phyloP scores from a whole-genome alignment of 2,113 vertebrate species.

The Cephalopholis sonnerati region DNA sequence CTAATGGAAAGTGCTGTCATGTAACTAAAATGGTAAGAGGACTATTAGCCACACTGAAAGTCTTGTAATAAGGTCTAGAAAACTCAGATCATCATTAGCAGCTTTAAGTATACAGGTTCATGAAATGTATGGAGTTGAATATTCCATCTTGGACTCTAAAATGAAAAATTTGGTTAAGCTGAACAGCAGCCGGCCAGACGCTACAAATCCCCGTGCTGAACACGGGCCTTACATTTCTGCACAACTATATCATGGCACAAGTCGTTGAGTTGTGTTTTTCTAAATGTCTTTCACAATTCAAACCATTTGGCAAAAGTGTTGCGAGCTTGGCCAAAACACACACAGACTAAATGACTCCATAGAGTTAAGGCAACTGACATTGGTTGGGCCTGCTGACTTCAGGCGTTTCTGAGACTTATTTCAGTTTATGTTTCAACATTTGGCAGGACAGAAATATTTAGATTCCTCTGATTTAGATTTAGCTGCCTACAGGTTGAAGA shows the following conservation, averaged over 20 bases:
- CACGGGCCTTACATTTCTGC: conserved; percentile 22
- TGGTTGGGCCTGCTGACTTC: background rate
- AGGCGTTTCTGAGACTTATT: conserved; percentile 19
- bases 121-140: background rate
- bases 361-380: conserved; percentile 25
- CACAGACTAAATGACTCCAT: conserved; percentile 55
- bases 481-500: background rate
- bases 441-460: conserved; percentile 28
- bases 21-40: background rate
- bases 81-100: background rate
- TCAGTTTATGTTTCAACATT: conserved; percentile 41
- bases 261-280: conserved; percentile 9
- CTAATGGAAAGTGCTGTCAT: conserved; percentile 51
- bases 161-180: background rate
- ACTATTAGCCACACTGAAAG: background rate
- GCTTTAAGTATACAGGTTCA: background rate
- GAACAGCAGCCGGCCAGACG: background rate
- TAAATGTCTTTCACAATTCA: conserved; percentile 34
- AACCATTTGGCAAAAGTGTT: conserved; percentile 9
- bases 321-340: conserved; percentile 39
- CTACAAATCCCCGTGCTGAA: background rate
- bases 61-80: conserved; percentile 15
- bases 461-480: conserved; percentile 34
- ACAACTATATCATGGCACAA: conserved; percentile 19
- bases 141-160: background rate